Evolutionary conservation across 1,140 invertebrate species (phyloP).

Genomic region (Lepidurus arcticus): DNA sequence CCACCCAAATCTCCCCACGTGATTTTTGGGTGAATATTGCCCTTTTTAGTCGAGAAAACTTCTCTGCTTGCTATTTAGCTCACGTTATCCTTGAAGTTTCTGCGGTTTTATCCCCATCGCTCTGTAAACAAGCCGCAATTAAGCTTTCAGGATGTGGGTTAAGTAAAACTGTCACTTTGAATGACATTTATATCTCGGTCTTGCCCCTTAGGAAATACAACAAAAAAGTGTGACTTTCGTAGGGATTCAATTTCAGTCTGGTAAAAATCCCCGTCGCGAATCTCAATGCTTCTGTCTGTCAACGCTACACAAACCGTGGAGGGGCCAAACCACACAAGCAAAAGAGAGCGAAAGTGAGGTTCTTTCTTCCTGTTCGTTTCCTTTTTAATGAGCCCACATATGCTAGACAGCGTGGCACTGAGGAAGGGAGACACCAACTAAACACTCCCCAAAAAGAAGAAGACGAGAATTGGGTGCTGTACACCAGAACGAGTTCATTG

Average conservation of each 20-base stretch:
- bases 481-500: background rate
- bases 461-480: background rate
- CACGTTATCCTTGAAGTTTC: no score
- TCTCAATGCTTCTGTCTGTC: slow-evolving; percentile 11
- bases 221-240: background rate
- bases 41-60: no score
- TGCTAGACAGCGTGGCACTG: slow-evolving; percentile 16
- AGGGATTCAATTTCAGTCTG: background rate
- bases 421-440: background rate
- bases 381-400: slow-evolving; percentile 7
- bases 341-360: no score
- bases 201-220: background rate
- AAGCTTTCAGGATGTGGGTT: no score
- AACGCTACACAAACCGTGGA: background rate
- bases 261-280: background rate
- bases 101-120: no score
- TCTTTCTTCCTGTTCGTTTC: background rate
- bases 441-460: background rate
- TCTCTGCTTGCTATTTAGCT: no score
- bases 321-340: background rate
- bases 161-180: background rate
- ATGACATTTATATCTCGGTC: background rate
- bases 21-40: no score
- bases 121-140: no score
- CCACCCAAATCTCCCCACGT: background rate